A percentile compares a stretch with the other conserved stretches of the same genome.
Conservation (phyloP, 2,113 vertebrate genomes). For the Cervus canadensis region DNA sequence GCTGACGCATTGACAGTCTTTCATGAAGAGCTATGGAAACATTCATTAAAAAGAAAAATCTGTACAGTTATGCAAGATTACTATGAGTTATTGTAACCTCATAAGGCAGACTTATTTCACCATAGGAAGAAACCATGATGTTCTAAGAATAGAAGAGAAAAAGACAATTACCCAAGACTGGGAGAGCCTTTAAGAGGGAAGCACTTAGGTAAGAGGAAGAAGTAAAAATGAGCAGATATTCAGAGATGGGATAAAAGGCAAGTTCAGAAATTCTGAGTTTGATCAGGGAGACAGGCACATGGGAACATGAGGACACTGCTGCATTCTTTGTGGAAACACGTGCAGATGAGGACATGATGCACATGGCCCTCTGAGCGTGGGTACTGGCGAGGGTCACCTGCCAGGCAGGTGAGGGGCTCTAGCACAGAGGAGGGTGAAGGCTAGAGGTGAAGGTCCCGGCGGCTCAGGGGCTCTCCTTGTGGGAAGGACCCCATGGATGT, state of each 20-base stretch:
- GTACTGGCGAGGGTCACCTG: background rate
- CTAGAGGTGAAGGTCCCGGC: background rate
- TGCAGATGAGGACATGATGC: rapidly evolving
- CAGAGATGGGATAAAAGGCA: background rate
- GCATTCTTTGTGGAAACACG: background rate
- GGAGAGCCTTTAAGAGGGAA: background rate
- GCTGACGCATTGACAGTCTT: background rate
- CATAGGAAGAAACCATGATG: background rate
- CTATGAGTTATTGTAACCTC: background rate
- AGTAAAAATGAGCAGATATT: background rate
- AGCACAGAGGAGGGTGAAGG: background rate
- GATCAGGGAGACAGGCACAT: background rate
- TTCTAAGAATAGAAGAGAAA: background rate
- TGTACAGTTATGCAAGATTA: background rate
- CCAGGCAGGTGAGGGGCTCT: background rate
- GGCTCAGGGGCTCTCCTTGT: background rate
- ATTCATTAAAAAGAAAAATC: background rate
- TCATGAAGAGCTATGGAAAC: background rate
- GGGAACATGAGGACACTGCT: background rate
- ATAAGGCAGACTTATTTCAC: background rate
- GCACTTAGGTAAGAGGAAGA: background rate
- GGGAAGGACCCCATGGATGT: background rate
- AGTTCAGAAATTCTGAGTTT: background rate
- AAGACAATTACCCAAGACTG: background rate
- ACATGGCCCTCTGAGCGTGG: background rate